Evolutionary conservation across 2,888 invertebrate species (phyloP), one percentile per base, ranked within the genome.

Genomic region (Achlya flavicornis): DNA sequence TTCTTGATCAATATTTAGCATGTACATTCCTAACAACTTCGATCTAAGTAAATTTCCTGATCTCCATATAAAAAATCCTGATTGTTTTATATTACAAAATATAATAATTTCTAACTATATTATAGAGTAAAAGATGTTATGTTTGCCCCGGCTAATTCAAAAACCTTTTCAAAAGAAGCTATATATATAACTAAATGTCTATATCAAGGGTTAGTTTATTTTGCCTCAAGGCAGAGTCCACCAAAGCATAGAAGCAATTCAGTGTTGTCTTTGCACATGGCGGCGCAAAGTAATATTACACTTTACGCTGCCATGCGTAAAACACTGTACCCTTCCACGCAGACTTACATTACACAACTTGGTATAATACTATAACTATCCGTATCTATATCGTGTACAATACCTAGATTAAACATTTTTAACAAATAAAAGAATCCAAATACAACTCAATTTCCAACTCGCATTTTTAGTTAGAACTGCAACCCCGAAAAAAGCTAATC

Each of bases 401-500:
- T 35, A 57, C 68, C 26, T 26, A 26, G 26, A 63, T 63, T 68
- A 33, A 16, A 41, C 19, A 33, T 14, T 58, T 33, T 58, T 14
- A 14, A 58, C 53, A 19, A 53, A 41, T 12, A 41, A 64, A 75
- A 72, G 76, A 73, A 75, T 74, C 63, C 66, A 75, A 74, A 78
- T 64, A 62, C 74, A 75, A 77, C 77, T 76, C 73, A 76, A 79
- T 79, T 75, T 70, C 73, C 76, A 70, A 74, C 73, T 74, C 76
- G 75, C 75, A 80, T 80, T 85, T 81, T 80, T 84, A 88, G 86
- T 89, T 85, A 86, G 84, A 76, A 84, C 81, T 87, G 85, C 87
- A 41, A 84, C 83, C 83, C 83, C 84, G 84, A 80, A 84, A 87
- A 87, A 89, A 87, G 81, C 85, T 90, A 90, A 91, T 92, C 91